Percentiles rank a stretch among this genome's conserved stretches.
phyloP scores from a whole-genome alignment of 2,888 invertebrate genomes.

The Amphipyra berbera region DNA sequence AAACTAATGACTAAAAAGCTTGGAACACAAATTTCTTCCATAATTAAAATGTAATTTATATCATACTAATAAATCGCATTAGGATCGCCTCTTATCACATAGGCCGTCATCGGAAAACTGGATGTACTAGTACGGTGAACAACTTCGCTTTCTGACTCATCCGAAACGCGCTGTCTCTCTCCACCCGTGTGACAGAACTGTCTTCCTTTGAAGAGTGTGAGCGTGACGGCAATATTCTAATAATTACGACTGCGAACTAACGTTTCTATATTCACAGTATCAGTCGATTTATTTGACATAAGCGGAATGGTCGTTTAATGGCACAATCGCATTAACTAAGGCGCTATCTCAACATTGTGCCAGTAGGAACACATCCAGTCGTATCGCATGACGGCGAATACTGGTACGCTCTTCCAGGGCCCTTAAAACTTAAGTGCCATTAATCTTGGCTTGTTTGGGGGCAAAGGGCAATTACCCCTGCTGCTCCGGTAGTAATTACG shows the following conservation, averaged over 20 bases:
- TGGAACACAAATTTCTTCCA: slow-evolving; percentile 14
- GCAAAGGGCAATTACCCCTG: too few species aligned
- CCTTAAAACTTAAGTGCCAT: too few species aligned
- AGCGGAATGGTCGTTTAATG: slow-evolving; percentile 31
- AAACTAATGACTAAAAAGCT: slow-evolving; percentile 19
- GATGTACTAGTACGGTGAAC: too few species aligned
- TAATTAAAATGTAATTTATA: neutral
- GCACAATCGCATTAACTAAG: too few species aligned
- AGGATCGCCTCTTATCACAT: slow-evolving; percentile 22
- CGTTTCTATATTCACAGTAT: slow-evolving; percentile 46
- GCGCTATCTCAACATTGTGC: slow-evolving; percentile 1
- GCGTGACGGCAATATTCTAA: slow-evolving; percentile 4
- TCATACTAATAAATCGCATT: too few species aligned
- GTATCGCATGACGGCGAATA: neutral
- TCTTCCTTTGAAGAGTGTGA: neutral
- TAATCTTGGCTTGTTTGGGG: too few species aligned
- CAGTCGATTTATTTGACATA: slow-evolving; percentile 47
- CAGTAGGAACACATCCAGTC: neutral
- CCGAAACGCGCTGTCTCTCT: too few species aligned
- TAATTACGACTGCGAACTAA: slow-evolving; percentile 26
- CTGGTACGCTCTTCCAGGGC: neutral
- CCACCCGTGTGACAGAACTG: too few species aligned
- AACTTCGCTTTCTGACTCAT: too few species aligned
- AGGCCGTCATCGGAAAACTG: neutral
- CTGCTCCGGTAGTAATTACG: too few species aligned